Percentiles rank a stretch among this genome's conserved stretches.
Conservation (phyloP, 2,888 invertebrate genomes). For the Melikaiella ostensackeni region DNA sequence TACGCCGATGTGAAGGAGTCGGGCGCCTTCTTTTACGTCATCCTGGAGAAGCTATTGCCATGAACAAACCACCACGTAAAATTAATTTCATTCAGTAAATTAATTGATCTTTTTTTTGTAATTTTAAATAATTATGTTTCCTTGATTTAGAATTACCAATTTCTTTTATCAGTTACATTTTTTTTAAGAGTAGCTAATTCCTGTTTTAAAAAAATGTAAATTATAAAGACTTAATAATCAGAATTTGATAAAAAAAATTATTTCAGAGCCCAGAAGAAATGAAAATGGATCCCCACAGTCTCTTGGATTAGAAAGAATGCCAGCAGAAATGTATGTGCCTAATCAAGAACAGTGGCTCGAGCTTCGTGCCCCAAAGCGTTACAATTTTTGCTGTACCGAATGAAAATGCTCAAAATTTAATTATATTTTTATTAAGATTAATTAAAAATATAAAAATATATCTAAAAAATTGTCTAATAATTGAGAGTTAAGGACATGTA, state of each 20-base stretch:
- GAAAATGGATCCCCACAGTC: constrained; percentile 73
- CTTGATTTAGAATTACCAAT: too few relatives aligned
- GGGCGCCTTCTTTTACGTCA: constrained; percentile 88
- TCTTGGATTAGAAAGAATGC: constrained; percentile 82
- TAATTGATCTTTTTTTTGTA: too few relatives aligned
- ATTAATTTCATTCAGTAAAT: not conserved
- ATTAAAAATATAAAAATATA: not conserved
- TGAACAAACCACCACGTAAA: constrained; percentile 75
- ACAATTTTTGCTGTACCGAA: constrained; percentile 64
- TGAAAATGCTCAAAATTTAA: not conserved
- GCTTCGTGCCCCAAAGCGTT: constrained; percentile 81
- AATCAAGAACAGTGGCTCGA: constrained; percentile 94
- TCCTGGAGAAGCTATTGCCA: constrained; percentile 91
- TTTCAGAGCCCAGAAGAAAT: constrained; percentile 63
- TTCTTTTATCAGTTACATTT: too few relatives aligned
- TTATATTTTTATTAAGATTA: not conserved
- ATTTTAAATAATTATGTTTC: too few relatives aligned
- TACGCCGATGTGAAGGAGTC: constrained; percentile 90
- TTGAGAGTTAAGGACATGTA: not conserved
- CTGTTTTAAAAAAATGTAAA: not conserved
- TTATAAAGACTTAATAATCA: not conserved
- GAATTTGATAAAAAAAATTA: not conserved
- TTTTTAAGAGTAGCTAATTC: too few relatives aligned
- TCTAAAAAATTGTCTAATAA: not conserved
- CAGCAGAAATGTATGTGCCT: constrained; percentile 95